Conservation (phyloP, 2,113 vertebrate species). For the Tringa solitaria region DNA sequence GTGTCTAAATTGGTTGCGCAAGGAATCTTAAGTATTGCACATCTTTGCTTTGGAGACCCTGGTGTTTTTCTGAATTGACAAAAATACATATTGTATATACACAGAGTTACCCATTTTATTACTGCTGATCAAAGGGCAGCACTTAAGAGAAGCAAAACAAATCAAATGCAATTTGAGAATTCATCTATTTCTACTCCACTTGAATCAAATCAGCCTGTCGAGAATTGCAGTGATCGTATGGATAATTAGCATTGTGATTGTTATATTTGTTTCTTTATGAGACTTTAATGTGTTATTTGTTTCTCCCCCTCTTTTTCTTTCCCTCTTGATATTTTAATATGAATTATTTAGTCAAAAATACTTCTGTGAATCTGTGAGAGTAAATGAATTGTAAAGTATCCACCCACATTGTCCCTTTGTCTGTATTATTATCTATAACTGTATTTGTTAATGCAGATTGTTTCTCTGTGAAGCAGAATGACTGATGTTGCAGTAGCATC, state of each 20-base stretch:
- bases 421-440: neutral
- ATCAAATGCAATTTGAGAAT: neutral
- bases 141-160: neutral
- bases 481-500: neutral
- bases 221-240: neutral
- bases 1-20: neutral
- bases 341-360: constrained; percentile 26
- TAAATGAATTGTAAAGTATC: constrained; percentile 13
- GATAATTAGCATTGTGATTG: constrained; percentile 40
- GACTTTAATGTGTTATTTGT: neutral
- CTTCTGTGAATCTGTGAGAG: neutral
- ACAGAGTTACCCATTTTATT: neutral
- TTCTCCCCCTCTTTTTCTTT: neutral
- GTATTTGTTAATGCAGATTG: neutral
- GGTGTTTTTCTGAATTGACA: neutral
- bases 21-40: neutral
- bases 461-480: neutral
- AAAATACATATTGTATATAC: neutral
- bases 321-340: constrained; percentile 28
- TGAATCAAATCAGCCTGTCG: neutral
- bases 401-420: neutral
- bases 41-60: neutral
- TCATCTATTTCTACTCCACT: constrained; percentile 9
- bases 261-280: constrained; percentile 22
- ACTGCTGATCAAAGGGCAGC: neutral